phyloP scores from a whole-genome alignment of 2,888 invertebrate species.

The Melipona beecheii region DNA sequence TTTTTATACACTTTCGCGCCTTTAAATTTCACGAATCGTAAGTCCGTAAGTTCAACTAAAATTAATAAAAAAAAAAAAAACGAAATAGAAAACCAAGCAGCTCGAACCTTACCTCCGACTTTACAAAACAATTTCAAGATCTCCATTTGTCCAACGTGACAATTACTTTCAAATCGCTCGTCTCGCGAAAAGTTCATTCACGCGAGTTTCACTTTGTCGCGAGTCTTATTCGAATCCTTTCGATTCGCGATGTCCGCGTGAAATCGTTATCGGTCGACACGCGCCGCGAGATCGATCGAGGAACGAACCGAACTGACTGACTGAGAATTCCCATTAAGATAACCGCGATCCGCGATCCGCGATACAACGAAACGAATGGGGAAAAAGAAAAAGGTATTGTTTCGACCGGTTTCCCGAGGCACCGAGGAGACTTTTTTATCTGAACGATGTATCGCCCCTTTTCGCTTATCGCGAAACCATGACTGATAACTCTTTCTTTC shows the following conservation, averaged over 20 bases:
- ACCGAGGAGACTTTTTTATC: slow-evolving; percentile 34
- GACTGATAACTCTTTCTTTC: slow-evolving; percentile 46
- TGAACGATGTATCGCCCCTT: slow-evolving; percentile 32
- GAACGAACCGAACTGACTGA: not conserved
- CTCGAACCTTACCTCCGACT: not conserved
- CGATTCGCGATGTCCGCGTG: not conserved
- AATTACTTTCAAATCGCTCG: not conserved
- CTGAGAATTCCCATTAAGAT: slow-evolving; percentile 25
- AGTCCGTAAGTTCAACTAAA: not conserved
- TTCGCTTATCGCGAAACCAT: slow-evolving; percentile 39
- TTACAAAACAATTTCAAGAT: not conserved
- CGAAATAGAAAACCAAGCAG: not conserved
- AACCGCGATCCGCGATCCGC: not conserved
- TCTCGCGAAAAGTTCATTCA: not conserved
- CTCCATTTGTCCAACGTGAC: not conserved
- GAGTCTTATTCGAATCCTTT: not conserved
- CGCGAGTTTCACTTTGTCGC: not conserved
- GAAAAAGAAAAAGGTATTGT: not conserved
- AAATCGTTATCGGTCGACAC: not conserved
- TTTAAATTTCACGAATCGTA: not conserved
- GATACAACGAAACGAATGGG: not conserved
- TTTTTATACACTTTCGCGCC: not conserved
- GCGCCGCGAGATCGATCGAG: not conserved
- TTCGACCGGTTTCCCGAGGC: slow-evolving; percentile 5
- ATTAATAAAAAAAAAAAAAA: not conserved